Evolutionary conservation across 2,888 invertebrate genomes (phyloP), one percentile per base, ranked within the genome.

Genomic region (Cyaniris semiargus): DNA sequence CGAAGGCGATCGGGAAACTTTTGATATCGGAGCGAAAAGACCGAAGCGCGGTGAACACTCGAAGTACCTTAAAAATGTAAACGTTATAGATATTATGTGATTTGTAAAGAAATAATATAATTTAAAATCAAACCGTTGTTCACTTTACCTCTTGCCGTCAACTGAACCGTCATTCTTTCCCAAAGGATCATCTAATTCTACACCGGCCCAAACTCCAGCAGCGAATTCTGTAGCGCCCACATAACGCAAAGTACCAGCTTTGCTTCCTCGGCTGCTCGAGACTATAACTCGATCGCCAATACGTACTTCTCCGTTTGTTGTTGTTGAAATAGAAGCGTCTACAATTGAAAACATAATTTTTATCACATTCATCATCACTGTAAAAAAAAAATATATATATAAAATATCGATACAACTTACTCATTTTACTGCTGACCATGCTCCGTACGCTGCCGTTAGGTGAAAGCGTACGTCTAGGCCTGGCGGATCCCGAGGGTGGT

Each of bases 121-220:
- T 23, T 48, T 15, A 8, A 15, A 3, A 53, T 1, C 34, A 53
- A 48, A 34, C n/a, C 23, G 21, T 31, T 34, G 31, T 44, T 7
- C 15, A 18, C 44, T 77, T 79, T 82, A 99, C 98, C 98, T 97
- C 90, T 96, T 97, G 77, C 98, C 98, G 81, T 96, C 97, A 53
- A 99, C 98, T 76, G 97, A 96, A 78, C 99, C 99, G 87, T 99
- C 98, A 90, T 99, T 99, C 92, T 99, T 99, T 77, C 99, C 99
- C 79, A 97, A 93, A 0, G 98, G 96, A 81, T 98, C 98, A 87
- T 99, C 98, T 82, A 99, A 94, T 89, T 99, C 98, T 27, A 99
- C 97, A 34, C 99, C 99, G 80, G 97, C 98, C 99, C 99, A 99
- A 83, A 98, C 96, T 56, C 99, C 99, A 56, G 96, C 90, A 0